Evolutionary conservation across 1,140 invertebrate species (phyloP), one percentile per base, ranked within the genome.

Genomic region (Trichonephila inaurata): DNA sequence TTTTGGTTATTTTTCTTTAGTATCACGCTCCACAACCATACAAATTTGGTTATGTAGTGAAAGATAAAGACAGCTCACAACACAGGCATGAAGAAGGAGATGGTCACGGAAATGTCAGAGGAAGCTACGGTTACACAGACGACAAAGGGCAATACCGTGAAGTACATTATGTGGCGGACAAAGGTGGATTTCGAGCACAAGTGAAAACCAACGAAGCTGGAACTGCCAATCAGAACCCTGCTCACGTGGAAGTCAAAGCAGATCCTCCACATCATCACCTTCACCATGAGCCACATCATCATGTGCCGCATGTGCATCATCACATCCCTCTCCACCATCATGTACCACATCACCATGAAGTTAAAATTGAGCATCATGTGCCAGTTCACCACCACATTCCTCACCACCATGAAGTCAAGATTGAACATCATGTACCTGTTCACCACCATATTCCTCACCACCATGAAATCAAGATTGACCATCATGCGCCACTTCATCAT

Each of bases 181-280:
- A 95, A 16, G 77, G 61, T 24, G 94, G 94, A 40, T 95, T 95
- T 85, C 40, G 94, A 33, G 94, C 94, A n/a, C 19, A 64, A 61
- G 92, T 95, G 33, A 88, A 91, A 14, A 94, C 92, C 61, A 95
- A 95, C 62, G 94, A 95, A 93, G 89, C 91, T 18, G 94, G 94
- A 61, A 82, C 82, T 5, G 92, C 83, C 3, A 90, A 82, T 24
- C 83, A 89, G 14, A 89, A 94, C n/a, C 92, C 92, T 0, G 92
- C 92, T 14, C 16, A 88, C n/a, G 92, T 94, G 7, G 19, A 94
- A 18, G 61, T 88, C 18, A 60, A 93, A 18, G 91, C 94, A 58
- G 62, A 91, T 51, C 94, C 94, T 40, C 94, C 89, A 19, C 58
- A 91, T 2, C 94, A 90, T 61, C 62, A 88, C 51, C 14, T 69